Percentiles rank a stretch among this genome's conserved stretches.
Evolutionary conservation across 2,797 vertebrate genomes (phyloP).

Genomic region (Danio kyathit): DNA sequence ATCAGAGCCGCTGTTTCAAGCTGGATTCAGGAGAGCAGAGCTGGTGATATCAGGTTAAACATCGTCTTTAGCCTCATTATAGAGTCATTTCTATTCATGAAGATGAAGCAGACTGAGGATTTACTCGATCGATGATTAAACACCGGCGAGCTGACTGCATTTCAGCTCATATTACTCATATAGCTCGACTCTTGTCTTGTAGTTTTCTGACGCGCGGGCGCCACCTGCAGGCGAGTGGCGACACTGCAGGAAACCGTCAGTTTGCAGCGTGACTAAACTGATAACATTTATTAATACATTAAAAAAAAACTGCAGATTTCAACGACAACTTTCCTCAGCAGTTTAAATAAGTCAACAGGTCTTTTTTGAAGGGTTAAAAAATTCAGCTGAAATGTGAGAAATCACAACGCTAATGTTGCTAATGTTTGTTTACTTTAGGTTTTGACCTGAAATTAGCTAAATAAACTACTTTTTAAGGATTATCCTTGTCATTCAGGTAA

Average conservation of each 20-base stretch:
- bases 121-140: neutral
- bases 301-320: neutral
- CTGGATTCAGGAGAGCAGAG: neutral
- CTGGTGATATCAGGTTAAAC: neutral
- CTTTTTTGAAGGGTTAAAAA: too few relatives aligned
- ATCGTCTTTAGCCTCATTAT: constrained; percentile 21
- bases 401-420: neutral
- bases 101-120: constrained; percentile 40
- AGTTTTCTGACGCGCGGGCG: neutral
- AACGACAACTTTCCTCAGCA: neutral
- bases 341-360: too few relatives aligned
- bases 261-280: neutral
- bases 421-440: neutral
- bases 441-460: neutral
- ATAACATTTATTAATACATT: neutral
- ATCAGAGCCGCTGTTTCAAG: neutral
- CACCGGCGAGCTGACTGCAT: neutral
- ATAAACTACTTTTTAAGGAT: neutral
- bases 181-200: neutral
- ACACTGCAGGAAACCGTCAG: neutral
- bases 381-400: neutral
- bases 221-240: neutral
- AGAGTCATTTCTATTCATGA: constrained; percentile 78
- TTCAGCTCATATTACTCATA: neutral
- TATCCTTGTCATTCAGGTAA: neutral